phyloP scores from a whole-genome alignment of 2,797 vertebrate species.

The Diceros bicornis region DNA sequence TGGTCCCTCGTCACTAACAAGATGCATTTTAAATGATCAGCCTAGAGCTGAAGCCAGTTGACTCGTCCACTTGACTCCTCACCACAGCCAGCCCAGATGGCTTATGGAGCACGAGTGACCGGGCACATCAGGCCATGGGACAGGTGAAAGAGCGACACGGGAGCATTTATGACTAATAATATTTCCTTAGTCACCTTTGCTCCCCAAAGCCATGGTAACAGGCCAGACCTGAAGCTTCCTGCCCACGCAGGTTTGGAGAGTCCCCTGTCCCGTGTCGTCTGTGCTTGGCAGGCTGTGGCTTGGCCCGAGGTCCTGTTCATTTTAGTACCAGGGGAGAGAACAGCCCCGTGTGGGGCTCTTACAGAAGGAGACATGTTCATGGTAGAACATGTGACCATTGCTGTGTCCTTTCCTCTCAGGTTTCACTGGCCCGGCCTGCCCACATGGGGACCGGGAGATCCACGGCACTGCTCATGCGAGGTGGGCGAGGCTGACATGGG shows the following conservation, averaged over 20 bases:
- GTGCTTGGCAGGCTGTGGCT: neutral
- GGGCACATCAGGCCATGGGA: rapidly evolving
- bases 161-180: rapidly evolving
- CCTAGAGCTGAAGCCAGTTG: neutral
- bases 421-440: neutral
- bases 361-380: rapidly evolving
- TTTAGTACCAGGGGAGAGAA: neutral
- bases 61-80: neutral
- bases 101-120: rapidly evolving
- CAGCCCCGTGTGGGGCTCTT: rapidly evolving
- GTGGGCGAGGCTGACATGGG: neutral
- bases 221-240: neutral
- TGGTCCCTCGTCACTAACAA: rapidly evolving
- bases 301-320: too few relatives aligned
- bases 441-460: rapidly evolving
- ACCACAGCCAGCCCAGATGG: rapidly evolving
- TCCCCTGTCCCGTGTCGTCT: neutral
- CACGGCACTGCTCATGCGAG: rapidly evolving
- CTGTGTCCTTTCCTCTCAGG: neutral
- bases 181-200: rapidly evolving
- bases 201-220: rapidly evolving
- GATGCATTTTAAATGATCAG: neutral
- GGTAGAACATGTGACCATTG: rapidly evolving
- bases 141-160: neutral
- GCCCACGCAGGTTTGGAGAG: neutral